Base-by-base conservation (phyloP, 2,888 invertebrate genomes). In the Perdita meconis region DNA sequence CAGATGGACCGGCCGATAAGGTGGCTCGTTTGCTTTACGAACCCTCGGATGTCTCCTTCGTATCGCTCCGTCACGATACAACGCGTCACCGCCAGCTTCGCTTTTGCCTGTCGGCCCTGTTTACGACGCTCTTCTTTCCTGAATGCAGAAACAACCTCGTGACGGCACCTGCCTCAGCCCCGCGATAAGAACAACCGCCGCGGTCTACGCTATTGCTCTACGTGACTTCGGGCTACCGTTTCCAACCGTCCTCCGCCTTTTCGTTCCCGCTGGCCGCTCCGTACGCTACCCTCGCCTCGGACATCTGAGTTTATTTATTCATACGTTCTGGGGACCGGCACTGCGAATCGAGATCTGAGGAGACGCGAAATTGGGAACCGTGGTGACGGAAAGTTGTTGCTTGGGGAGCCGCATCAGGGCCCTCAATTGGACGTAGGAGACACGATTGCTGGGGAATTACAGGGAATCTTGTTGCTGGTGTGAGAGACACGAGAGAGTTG, bases 1-100 rank as follows among this genome's bases (percentile, higher is more conserved):
- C 91, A 91, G 91, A 91, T 91, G 89, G 90, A 89, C 89, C 83
- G 47, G 68, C 69, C 83, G 90, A 91, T 91, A 91, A 89, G 84
- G 78, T 72, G 66, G 69, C 81, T 86, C 85, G 84, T 87, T 89
- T 89, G 83, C 83, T 87, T 85, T 76, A 80, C 74, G 83, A 77
- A 81, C 81, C 82, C 85, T 80, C 79, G 84, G 80, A 86, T 80
- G 72, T 74, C 64, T 78, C 59, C 66, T 74, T 74, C 51, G 71
- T 73, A 60, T 78, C 78, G 67, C 60, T 26, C 71, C 68, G 67
- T 77, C 75, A 47, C 38, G 66, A 76, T 76, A 70, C 66, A 77
- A 60, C 68, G 75, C 70, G 71, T 72, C 78, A 76, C 70, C 44
- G 60, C 19, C 40, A 16, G 53, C 67, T 69, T 86, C 66, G 82